Percentiles rank a stretch among this genome's conserved stretches.
phyloP scores from a whole-genome alignment of 2,888 invertebrate species.

The Rhagium mordax region DNA sequence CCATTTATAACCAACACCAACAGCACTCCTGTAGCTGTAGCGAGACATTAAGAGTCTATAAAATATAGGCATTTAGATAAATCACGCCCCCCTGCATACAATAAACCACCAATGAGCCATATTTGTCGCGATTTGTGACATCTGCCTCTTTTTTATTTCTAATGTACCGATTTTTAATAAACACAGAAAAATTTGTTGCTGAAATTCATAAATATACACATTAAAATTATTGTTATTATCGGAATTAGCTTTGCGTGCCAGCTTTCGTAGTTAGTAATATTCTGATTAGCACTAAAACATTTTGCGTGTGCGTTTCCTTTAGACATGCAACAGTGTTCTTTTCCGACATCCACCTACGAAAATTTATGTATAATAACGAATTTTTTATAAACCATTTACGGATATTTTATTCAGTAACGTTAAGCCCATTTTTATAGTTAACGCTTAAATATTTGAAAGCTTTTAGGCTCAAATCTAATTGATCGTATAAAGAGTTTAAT shows the following conservation, averaged over 20 bases:
- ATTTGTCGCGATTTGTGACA: no score
- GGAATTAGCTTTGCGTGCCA: constrained; percentile 7
- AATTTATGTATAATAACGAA: not conserved
- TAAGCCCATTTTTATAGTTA: not conserved
- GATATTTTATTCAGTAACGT: not conserved
- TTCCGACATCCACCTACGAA: not conserved
- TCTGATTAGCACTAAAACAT: constrained; percentile 25
- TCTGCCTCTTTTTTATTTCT: no score
- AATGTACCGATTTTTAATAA: no score
- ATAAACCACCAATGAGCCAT: no score
- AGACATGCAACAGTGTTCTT: constrained; percentile 5
- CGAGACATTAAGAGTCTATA: no score
- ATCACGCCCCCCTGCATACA: no score
- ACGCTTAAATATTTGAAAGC: not conserved
- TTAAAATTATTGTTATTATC: not conserved
- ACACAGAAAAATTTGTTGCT: not conserved
- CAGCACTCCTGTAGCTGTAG: no score
- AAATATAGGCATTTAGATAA: no score
- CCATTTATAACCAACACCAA: no score
- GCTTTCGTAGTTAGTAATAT: not conserved
- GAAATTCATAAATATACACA: not conserved
- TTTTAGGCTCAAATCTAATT: not conserved
- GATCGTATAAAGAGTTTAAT: not conserved
- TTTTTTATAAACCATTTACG: not conserved
- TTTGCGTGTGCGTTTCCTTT: not conserved